Evolutionary conservation across 2,113 vertebrate species (phyloP).

Genomic region (Nycticryphes semicollaris): DNA sequence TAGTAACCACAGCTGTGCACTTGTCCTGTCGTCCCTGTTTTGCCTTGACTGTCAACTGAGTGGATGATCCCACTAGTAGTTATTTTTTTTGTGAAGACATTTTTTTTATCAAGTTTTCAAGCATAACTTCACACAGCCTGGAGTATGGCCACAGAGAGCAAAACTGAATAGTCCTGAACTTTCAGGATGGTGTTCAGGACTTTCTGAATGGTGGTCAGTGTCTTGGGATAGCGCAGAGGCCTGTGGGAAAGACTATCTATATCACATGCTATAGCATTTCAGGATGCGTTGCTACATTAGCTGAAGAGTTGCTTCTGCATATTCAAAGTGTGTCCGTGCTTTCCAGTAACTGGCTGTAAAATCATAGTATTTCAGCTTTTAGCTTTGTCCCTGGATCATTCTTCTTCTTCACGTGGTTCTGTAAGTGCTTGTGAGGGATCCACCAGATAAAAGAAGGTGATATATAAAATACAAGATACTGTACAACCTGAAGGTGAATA

Average conservation of each 20-base stretch:
- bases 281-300: not conserved
- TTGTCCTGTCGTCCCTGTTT: not conserved
- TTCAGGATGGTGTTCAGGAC: not conserved
- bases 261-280: rapidly evolving
- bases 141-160: not conserved
- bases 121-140: not conserved
- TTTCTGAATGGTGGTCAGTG: not conserved
- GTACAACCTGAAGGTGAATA: not conserved
- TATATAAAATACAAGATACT: slow-evolving; percentile 10
- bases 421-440: not conserved
- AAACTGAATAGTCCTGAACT: not conserved
- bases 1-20: not conserved
- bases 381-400: not conserved
- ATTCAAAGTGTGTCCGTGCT: not conserved
- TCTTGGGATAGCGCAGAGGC: not conserved
- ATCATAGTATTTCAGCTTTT: not conserved
- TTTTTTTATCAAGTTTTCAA: not conserved
- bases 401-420: not conserved
- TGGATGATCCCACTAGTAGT: not conserved
- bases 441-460: not conserved
- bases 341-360: not conserved
- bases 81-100: not conserved
- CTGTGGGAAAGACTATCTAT: not conserved
- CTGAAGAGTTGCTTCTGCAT: not conserved
- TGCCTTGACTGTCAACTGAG: not conserved